Evolutionary conservation across 2,888 invertebrate species (phyloP).

Genomic region (Margaritifera margaritifera): DNA sequence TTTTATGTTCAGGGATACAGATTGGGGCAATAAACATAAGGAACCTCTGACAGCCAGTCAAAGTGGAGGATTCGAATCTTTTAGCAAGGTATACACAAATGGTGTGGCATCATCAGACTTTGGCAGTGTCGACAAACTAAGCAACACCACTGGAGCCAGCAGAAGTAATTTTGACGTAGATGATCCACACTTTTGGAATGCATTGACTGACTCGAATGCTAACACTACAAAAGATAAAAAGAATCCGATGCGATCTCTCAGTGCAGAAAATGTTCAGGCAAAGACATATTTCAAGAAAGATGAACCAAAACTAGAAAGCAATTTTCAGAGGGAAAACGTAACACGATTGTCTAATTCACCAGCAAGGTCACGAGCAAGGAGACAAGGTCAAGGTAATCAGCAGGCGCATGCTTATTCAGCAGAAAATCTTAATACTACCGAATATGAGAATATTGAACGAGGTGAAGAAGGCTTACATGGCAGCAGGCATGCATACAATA

Average conservation of each 20-base stretch:
- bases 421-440: constrained; percentile 1
- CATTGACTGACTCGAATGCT: constrained; percentile 27
- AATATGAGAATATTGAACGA: constrained; percentile 4
- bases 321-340: constrained; percentile 24
- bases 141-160: constrained; percentile 11
- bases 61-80: too few species aligned
- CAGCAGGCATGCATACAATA: constrained; percentile 8
- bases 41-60: too few species aligned
- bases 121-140: too few species aligned
- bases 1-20: too few species aligned
- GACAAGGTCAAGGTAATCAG: constrained; percentile 1
- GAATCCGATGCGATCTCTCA: constrained; percentile 12
- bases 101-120: too few species aligned
- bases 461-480: constrained; percentile 20
- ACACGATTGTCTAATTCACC: constrained; percentile 31
- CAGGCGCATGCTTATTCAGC: background rate
- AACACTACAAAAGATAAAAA: background rate
- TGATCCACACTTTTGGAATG: constrained; percentile 33
- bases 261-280: constrained; percentile 18
- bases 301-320: constrained; percentile 5
- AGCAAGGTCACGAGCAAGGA: background rate
- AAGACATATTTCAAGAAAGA: constrained; percentile 6
- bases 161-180: constrained; percentile 38
- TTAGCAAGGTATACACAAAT: too few species aligned
- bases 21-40: too few species aligned